Evolutionary conservation across 2,113 vertebrate genomes (phyloP).

Genomic region (Charadrius vociferus): DNA sequence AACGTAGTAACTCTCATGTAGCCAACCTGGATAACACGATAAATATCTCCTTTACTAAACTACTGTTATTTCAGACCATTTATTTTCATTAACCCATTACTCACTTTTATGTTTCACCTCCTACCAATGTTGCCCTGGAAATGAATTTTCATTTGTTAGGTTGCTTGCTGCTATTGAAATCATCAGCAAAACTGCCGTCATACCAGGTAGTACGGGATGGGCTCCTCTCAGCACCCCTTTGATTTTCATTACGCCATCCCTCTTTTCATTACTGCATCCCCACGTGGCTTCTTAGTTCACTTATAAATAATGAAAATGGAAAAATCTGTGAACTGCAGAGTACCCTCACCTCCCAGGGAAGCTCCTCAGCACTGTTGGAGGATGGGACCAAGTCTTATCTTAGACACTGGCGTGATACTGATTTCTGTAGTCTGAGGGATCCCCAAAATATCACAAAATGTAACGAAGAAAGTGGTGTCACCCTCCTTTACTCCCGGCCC

Average conservation of each 20-base stretch:
- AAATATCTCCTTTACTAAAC: slow-evolving; percentile 42
- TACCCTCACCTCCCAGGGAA: background rate
- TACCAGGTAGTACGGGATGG: background rate
- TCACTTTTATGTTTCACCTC: slow-evolving; percentile 24
- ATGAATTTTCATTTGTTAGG: slow-evolving; percentile 20
- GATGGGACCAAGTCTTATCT: background rate
- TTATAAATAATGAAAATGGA: background rate
- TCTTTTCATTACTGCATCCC: background rate
- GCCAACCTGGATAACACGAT: background rate
- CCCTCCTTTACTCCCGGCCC: background rate
- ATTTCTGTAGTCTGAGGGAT: background rate
- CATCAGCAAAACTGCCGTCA: background rate
- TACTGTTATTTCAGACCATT: slow-evolving; percentile 31
- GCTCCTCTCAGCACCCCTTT: background rate
- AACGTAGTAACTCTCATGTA: slow-evolving; percentile 10
- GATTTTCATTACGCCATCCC: background rate
- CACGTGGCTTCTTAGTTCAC: background rate
- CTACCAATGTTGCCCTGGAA: slow-evolving; percentile 5
- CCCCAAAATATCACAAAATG: background rate
- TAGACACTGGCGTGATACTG: fast-evolving
- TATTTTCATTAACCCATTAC: slow-evolving; percentile 34
- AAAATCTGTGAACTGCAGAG: background rate
- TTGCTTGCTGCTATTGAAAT: background rate
- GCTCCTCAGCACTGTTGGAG: background rate
- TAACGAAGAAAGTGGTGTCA: background rate